These are phyloP conservation scores for Pseudomyrmex cubaensis DNA, from an alignment of 1,140 invertebrate species.

Conservation along the genomic window DNA sequence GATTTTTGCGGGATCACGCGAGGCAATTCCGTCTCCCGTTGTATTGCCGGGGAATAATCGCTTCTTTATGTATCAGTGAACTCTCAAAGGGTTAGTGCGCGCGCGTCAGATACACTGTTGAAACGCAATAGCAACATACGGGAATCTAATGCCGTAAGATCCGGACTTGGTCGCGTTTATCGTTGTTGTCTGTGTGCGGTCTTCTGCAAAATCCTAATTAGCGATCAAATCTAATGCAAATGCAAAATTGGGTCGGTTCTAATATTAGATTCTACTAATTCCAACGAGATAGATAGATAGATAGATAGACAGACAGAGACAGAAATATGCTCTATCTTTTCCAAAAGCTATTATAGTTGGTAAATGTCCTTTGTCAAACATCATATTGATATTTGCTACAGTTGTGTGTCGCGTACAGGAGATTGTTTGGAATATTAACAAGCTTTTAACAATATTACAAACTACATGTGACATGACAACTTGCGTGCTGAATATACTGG, in stretches of 20 bases:
- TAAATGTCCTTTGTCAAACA: not conserved
- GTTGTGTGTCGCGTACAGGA: not conserved
- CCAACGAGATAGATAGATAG: not conserved
- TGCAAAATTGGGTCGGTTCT: conserved; percentile 1
- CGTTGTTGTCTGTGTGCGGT: not conserved
- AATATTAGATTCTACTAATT: conserved; percentile 25
- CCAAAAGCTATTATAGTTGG: not conserved
- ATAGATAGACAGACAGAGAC: no score
- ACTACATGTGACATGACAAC: not conserved
- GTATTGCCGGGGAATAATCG: not conserved
- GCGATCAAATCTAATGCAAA: not conserved
- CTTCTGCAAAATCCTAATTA: conserved; percentile 19
- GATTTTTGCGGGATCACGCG: not conserved
- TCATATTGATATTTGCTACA: not conserved
- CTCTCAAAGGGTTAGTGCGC: conserved; percentile 60
- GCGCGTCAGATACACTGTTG: conserved; percentile 82
- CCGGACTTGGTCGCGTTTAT: not conserved
- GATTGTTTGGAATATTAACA: not conserved
- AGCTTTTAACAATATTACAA: not conserved
- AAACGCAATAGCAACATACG: not conserved
- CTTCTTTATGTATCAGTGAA: conserved; percentile 6
- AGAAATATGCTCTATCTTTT: not conserved
- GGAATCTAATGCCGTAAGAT: not conserved
- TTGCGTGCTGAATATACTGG: no score
- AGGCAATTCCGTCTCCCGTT: not conserved